Evolutionary conservation across 1,140 invertebrate genomes (phyloP).

Genomic region (Drosophila littoralis): DNA sequence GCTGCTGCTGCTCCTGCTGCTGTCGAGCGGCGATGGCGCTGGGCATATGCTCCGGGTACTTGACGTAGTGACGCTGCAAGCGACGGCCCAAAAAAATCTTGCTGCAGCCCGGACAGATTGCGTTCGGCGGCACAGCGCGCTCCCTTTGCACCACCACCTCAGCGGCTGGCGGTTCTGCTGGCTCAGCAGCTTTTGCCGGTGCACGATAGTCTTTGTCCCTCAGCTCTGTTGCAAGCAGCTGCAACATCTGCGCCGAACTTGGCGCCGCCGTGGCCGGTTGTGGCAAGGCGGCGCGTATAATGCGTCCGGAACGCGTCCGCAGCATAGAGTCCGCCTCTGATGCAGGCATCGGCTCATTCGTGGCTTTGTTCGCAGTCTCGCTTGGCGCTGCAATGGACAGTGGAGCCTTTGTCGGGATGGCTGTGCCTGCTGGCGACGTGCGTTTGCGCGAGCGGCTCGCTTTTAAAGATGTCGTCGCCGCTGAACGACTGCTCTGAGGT

Average conservation of each 20-base stretch:
- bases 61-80: conserved; percentile 73
- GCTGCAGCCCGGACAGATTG: conserved; percentile 73
- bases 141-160: background rate
- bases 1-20: background rate
- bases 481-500: background rate
- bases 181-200: conserved; percentile 3
- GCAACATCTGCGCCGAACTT: conserved; percentile 38
- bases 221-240: conserved; percentile 53
- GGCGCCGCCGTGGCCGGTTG: conserved; percentile 21
- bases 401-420: background rate
- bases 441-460: conserved; percentile 39
- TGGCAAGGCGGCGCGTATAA: conserved; percentile 51
- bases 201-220: conserved; percentile 64
- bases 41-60: conserved; percentile 77
- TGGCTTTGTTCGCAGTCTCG: background rate
- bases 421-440: background rate
- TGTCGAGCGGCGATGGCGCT: conserved; percentile 21
- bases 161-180: background rate
- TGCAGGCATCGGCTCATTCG: conserved; percentile 6
- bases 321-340: conserved; percentile 22
- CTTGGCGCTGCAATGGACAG: background rate
- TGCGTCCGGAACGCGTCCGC: conserved; percentile 62
- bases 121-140: conserved; percentile 63
- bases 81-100: conserved; percentile 80
- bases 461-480: conserved; percentile 23